Conservation (phyloP, 2,797 vertebrate species). For the Serranus cabrilla region DNA sequence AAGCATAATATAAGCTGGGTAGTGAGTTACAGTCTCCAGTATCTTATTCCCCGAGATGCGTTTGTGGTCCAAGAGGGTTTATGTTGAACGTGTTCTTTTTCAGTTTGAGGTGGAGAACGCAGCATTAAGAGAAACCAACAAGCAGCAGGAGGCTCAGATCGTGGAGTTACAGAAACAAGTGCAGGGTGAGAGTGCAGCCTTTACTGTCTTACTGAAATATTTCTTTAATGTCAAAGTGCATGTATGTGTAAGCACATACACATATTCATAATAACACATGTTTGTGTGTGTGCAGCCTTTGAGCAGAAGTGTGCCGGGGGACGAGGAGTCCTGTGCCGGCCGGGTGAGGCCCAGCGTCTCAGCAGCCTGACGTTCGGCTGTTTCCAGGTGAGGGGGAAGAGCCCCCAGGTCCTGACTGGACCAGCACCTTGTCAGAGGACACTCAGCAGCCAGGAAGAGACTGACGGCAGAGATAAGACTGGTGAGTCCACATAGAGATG, state of each 20-base stretch:
- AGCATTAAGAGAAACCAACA: conserved; percentile 92
- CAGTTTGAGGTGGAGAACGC: conserved; percentile 96
- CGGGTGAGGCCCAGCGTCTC: conserved; percentile 91
- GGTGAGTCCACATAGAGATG: conserved; percentile 50
- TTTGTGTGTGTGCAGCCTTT: conserved; percentile 68
- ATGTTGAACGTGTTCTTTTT: conserved; percentile 27
- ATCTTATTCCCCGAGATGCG: background rate
- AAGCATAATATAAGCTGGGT: background rate
- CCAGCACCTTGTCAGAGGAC: conserved; percentile 85
- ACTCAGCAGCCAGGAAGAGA: conserved; percentile 73
- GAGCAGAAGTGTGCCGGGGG: conserved; percentile 67
- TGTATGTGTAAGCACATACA: background rate
- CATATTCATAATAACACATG: background rate
- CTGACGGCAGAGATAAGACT: conserved; percentile 34
- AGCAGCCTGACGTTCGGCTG: conserved; percentile 96
- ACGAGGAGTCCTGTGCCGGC: conserved; percentile 54
- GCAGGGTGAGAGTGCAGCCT: conserved; percentile 87
- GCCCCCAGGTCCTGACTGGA: conserved; percentile 88
- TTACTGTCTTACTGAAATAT: background rate
- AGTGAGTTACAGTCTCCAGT: background rate
- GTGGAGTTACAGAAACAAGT: conserved; percentile 90
- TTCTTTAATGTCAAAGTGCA: background rate
- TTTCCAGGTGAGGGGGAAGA: conserved; percentile 93
- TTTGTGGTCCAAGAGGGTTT: background rate
- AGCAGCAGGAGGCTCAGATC: conserved; percentile 92